Conservation (phyloP, 2,797 vertebrate genomes). For the Psittacula derbiana region DNA sequence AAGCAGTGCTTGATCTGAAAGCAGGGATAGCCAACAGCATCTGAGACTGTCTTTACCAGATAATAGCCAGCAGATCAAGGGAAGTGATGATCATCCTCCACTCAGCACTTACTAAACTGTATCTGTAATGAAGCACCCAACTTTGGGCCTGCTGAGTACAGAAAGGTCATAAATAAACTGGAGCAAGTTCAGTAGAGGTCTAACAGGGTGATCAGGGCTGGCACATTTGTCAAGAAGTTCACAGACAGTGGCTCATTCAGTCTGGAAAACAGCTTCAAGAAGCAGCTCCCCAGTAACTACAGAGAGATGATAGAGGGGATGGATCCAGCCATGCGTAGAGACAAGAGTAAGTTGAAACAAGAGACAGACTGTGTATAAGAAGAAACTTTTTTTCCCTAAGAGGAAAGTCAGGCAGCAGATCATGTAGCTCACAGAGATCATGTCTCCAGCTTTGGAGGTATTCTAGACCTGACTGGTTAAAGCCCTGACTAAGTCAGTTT, state of each 20-base stretch:
- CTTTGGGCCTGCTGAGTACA: neutral
- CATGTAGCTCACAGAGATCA: fast-evolving
- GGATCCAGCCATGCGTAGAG: neutral
- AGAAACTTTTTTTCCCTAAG: neutral
- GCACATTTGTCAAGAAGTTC: neutral
- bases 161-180: neutral
- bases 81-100: neutral
- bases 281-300: neutral
- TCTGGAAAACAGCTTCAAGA: neutral
- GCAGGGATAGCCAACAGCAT: neutral
- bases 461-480: neutral
- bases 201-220: neutral
- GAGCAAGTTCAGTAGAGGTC: neutral
- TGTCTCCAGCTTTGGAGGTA: neutral
- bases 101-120: neutral
- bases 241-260: neutral
- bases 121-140: neutral
- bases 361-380: neutral
- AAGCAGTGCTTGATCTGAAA: neutral
- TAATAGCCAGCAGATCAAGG: neutral
- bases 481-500: neutral
- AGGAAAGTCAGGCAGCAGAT: neutral
- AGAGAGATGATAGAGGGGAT: fast-evolving
- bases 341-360: neutral
- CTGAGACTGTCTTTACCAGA: neutral